These are phyloP conservation scores for Cyanocitta stelleri DNA, from an alignment of 2,113 vertebrate genomes.

Conservation along the genomic window DNA sequence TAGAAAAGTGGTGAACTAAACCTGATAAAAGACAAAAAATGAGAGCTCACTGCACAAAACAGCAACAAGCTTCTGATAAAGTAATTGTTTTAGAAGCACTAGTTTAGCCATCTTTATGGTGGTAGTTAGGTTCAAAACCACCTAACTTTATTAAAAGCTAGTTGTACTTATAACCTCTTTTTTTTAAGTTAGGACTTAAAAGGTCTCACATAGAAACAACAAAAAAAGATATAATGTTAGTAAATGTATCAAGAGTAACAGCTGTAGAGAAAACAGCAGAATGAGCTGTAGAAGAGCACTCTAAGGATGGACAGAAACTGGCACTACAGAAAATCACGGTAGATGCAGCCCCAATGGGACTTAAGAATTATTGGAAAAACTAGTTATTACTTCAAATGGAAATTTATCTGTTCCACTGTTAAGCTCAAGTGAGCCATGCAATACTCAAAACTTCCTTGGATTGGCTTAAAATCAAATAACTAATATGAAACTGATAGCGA, in stretches of 20 bases:
- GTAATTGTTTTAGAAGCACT: neutral
- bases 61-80: neutral
- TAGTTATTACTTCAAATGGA: neutral
- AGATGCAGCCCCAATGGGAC: neutral
- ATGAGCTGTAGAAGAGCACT: accelerated
- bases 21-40: neutral
- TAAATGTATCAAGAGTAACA: neutral
- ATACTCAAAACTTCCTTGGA: neutral
- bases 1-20: neutral
- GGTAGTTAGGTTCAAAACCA: neutral
- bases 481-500: neutral
- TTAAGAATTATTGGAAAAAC: neutral
- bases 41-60: neutral
- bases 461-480: neutral
- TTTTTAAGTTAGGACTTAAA: neutral
- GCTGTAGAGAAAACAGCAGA: neutral
- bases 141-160: neutral
- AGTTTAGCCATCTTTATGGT: neutral
- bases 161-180: neutral
- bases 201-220: neutral
- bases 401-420: neutral
- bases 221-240: neutral
- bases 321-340: accelerated
- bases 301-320: neutral
- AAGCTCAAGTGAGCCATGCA: neutral